These are phyloP conservation scores for Pocillopora damicornis DNA, from an alignment of 64 coral and sea anemone genomes.

Conservation along the genomic window DNA sequence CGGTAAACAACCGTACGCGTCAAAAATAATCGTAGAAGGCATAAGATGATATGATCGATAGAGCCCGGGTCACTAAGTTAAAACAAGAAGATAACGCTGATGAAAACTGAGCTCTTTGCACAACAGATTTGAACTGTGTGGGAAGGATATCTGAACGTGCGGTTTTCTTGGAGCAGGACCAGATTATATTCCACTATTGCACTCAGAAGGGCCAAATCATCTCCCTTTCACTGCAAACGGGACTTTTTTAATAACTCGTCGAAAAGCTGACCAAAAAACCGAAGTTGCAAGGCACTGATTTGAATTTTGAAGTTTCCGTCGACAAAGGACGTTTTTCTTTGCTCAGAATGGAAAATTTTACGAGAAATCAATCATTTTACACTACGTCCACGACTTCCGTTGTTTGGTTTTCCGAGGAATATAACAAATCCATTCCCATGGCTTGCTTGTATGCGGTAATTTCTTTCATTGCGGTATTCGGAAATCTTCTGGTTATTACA, in stretches of 20 bases:
- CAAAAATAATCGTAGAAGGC: too few relatives aligned
- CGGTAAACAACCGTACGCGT: too few relatives aligned
- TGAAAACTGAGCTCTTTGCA: background rate
- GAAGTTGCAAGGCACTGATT: background rate
- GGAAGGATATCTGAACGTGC: too few relatives aligned
- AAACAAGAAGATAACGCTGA: background rate
- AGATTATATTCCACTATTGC: background rate
- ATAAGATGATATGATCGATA: too few relatives aligned
- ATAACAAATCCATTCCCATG: background rate
- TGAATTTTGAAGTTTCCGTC: background rate
- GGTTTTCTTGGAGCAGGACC: background rate
- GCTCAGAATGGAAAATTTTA: slow-evolving; percentile 8
- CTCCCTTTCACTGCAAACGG: background rate
- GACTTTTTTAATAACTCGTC: background rate
- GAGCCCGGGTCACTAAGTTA: too few relatives aligned
- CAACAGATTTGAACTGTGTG: background rate
- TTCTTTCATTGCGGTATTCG: slow-evolving; percentile 43
- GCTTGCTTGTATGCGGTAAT: slow-evolving; percentile 62
- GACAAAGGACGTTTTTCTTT: background rate
- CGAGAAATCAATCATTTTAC: background rate
- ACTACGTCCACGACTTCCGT: background rate
- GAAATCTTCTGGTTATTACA: slow-evolving; percentile 66
- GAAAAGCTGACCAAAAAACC: background rate
- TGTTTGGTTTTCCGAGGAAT: background rate
- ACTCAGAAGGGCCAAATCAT: background rate